Base-by-base conservation (phyloP, 2,888 invertebrate genomes). In the Eulithis prunata region DNA sequence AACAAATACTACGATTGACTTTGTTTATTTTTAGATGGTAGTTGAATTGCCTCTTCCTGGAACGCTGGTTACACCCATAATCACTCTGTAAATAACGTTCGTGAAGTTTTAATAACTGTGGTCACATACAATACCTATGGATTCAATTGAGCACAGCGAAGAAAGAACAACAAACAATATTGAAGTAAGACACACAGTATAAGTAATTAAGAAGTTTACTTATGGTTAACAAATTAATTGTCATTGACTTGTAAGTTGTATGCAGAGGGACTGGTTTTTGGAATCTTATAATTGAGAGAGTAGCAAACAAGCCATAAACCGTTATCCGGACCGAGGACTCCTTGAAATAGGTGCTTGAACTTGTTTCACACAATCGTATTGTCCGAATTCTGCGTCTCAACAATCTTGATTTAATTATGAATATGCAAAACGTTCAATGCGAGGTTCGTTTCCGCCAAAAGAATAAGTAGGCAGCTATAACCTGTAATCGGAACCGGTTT, bases 401-500 rank as follows among this genome's bases (percentile, higher is more conserved):
- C 66, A 72, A 68, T 70, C 71, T 67, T 69, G 66, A 74, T 72
- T 71, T 72, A 72, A 74, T 74, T 71, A 72, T 72, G 77, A 82
- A 82, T 85, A 87, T 88, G 86, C 86, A 86, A 80, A 82, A 82
- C 81, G 78, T 81, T 78, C 77, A 79, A 85, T 81, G 82, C 81
- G 82, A 87, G 84, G 85, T 89, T 87, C 84, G 89, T 91, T 92
- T 91, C 91, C 92, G 92, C 90, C 90, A 90, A 90, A 91, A 87
- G 87, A 84, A 89, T 88, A 89, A 88, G 89, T 89, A 86, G 87
- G 89, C 83, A 86, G 89, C 84, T 86, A 91, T 89, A 92, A 92
- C 93, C 92, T 85, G 93, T 90, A 92, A 91, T 90, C 87, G 84
- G 81, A 93, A 93, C 92, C 92, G 92, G 92, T 93, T 92, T 87